phyloP scores from a whole-genome alignment of 2,113 vertebrate species.

The Eurystomus gularis region DNA sequence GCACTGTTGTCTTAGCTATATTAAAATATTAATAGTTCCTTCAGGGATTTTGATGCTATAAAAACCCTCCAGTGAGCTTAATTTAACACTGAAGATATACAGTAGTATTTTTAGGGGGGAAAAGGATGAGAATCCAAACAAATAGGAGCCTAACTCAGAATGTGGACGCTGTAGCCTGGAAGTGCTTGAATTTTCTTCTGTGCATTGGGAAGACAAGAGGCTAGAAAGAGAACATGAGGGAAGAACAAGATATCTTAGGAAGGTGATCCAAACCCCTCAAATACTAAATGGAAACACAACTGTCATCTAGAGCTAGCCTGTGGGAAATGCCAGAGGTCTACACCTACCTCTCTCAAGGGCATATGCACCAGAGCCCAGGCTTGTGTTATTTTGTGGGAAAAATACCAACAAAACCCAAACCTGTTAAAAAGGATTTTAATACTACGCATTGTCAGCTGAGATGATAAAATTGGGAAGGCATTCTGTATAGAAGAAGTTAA shows the following conservation, averaged over 20 bases:
- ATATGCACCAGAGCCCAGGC: background rate
- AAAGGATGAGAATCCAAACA: background rate
- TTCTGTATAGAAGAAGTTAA: background rate
- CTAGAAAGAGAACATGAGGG: background rate
- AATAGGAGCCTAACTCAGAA: background rate
- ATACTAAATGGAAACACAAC: background rate
- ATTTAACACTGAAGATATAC: background rate
- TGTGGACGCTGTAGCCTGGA: background rate
- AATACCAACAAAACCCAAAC: background rate
- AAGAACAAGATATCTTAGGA: background rate
- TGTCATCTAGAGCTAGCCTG: background rate
- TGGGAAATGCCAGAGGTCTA: background rate
- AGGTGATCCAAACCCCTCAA: background rate
- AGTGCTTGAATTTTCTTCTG: background rate
- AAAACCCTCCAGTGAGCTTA: background rate
- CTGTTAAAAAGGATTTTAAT: background rate
- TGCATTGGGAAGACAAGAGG: background rate
- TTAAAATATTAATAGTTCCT: background rate
- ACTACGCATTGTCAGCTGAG: background rate
- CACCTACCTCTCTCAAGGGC: rapidly evolving
- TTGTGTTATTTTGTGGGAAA: background rate
- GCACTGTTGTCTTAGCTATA: background rate
- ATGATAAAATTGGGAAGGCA: background rate
- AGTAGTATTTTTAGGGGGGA: background rate
- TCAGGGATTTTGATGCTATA: background rate